Conservation (phyloP, 2,888 invertebrate species). For the Pristionchus maxplancki region DNA sequence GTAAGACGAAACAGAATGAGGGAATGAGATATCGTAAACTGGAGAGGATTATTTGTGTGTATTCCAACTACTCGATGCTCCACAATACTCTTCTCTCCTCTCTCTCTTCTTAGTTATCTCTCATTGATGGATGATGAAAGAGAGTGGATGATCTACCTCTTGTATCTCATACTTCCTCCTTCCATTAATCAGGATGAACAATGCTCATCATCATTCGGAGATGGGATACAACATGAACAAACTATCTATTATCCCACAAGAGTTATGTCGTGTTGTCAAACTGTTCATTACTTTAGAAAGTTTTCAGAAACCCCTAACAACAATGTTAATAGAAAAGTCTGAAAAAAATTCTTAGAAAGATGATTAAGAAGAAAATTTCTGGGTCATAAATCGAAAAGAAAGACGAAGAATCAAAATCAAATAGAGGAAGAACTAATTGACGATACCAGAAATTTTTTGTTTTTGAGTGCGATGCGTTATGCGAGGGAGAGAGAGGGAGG, state of each 20-base stretch:
- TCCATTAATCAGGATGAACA: not conserved
- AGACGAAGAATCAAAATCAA: too few relatives aligned
- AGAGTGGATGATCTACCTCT: not conserved
- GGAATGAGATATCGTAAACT: not conserved
- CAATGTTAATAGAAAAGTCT: not conserved
- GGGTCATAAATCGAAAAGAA: too few relatives aligned
- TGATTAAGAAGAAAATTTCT: too few relatives aligned
- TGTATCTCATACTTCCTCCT: not conserved
- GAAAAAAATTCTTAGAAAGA: too few relatives aligned
- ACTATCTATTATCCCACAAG: not conserved
- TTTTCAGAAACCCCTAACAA: not conserved
- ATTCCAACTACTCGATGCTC: conserved; percentile 7
- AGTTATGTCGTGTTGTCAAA: not conserved
- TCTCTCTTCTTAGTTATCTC: not conserved
- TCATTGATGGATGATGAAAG: conserved; percentile 11
- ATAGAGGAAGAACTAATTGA: too few relatives aligned
- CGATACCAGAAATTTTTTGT: not conserved
- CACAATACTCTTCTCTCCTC: conserved; percentile 19
- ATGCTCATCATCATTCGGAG: not conserved
- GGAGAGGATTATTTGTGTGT: conserved; percentile 14
- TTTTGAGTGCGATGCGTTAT: not conserved
- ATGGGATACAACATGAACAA: not conserved
- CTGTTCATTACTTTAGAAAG: too few relatives aligned
- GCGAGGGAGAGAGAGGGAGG: too few relatives aligned
- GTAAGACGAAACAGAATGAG: not conserved